Conservation (phyloP, 1,140 invertebrate species). For the Camponotus vicinus region DNA sequence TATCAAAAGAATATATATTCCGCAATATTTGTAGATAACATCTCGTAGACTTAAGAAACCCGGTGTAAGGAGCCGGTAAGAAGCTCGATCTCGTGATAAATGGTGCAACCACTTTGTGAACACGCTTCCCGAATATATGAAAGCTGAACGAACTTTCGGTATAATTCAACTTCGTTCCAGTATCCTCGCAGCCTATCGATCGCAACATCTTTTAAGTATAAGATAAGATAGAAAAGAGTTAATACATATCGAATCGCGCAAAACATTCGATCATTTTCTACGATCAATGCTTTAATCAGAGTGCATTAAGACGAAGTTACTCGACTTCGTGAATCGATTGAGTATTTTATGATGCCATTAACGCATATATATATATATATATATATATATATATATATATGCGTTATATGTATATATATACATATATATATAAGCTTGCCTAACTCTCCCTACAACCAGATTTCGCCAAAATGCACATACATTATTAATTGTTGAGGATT, state of each 20-base stretch:
- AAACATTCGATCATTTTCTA: background rate
- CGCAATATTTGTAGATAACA: slow-evolving; percentile 43
- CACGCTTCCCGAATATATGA: slow-evolving; percentile 16
- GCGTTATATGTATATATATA: too few relatives aligned
- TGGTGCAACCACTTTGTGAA: slow-evolving; percentile 32
- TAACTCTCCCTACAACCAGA: background rate
- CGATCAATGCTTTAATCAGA: background rate
- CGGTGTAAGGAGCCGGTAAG: slow-evolving; percentile 10
- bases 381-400: too few relatives aligned
- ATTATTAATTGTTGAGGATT: slow-evolving; percentile 18
- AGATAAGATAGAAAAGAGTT: background rate
- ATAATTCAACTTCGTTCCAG: slow-evolving; percentile 35
- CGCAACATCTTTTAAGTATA: slow-evolving; percentile 4
- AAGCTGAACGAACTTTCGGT: slow-evolving; percentile 38
- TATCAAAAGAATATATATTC: slow-evolving; percentile 26
- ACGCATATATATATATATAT: too few relatives aligned
- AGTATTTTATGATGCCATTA: background rate
- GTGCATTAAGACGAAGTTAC: background rate
- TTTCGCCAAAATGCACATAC: slow-evolving; percentile 5
- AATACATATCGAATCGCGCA: background rate
- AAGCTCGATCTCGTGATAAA: slow-evolving; percentile 56
- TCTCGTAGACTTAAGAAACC: slow-evolving; percentile 31
- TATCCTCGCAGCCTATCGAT: slow-evolving; percentile 39
- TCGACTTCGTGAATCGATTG: background rate
- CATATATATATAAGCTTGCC: too few relatives aligned